These are phyloP conservation scores for Manis javanica DNA, from an alignment of 2,797 vertebrate genomes.

Conservation along the genomic window DNA sequence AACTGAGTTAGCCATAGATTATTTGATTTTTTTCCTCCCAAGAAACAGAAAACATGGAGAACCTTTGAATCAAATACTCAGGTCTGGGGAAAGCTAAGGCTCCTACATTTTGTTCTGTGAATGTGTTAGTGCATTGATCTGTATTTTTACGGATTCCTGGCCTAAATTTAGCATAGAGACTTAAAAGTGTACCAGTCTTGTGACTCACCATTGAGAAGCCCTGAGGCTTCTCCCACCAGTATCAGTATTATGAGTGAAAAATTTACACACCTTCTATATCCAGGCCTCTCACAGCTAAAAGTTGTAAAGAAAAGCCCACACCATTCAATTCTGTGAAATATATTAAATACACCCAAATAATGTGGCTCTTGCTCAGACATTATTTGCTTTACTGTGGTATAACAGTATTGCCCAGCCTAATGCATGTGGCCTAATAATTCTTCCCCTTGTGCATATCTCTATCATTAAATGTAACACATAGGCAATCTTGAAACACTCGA, in stretches of 20 bases:
- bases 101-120: not conserved
- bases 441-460: not conserved
- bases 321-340: conserved; percentile 45
- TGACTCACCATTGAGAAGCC: conserved; percentile 49
- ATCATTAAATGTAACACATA: not conserved
- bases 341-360: conserved; percentile 19
- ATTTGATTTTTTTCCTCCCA: too few relatives aligned
- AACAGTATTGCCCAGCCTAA: not conserved
- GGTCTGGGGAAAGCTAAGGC: not conserved
- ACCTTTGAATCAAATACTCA: not conserved
- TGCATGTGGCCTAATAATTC: not conserved
- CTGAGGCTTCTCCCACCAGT: not conserved
- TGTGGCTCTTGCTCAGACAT: not conserved
- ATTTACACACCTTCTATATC: not conserved
- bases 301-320: conserved; percentile 70
- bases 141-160: not conserved
- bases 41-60: not conserved
- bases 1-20: not conserved
- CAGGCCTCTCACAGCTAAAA: conserved; percentile 44
- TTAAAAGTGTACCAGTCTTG: conserved; percentile 22
- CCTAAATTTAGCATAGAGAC: conserved; percentile 16
- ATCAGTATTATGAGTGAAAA: conserved; percentile 24
- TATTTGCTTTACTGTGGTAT: not conserved
- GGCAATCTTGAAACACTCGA: conserved; percentile 36
- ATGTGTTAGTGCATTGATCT: not conserved